Evolutionary conservation across 2,797 vertebrate species (phyloP).

Genomic region (Lutjanus campechanus): DNA sequence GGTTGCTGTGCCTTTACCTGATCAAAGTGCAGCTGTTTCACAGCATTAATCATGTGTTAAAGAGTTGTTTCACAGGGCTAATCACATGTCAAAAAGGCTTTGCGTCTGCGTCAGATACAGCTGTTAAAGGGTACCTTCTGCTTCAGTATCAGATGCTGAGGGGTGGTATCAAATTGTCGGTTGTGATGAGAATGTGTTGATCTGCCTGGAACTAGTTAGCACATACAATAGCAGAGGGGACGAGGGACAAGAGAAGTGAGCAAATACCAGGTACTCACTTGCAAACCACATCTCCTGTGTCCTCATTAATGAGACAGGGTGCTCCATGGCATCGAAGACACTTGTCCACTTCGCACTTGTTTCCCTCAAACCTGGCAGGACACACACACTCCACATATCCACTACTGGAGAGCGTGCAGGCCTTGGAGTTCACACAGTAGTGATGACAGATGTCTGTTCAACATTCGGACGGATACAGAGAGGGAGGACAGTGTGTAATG

Average conservation of each 20-base stretch:
- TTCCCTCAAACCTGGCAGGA: constrained; percentile 92
- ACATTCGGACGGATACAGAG: constrained; percentile 46
- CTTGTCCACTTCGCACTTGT: constrained; percentile 96
- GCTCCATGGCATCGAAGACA: constrained; percentile 94
- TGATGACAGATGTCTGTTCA: constrained; percentile 92
- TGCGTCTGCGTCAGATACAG: too few relatives aligned
- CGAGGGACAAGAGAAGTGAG: constrained; percentile 29
- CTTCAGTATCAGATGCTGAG: too few relatives aligned
- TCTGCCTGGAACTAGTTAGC: background rate
- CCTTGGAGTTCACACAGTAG: constrained; percentile 96
- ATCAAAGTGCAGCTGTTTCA: too few relatives aligned
- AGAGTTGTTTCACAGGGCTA: too few relatives aligned
- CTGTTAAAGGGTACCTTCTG: too few relatives aligned
- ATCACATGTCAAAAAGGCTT: too few relatives aligned
- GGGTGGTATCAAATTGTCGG: too few relatives aligned
- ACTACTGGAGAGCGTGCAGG: constrained; percentile 92
- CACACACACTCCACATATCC: constrained; percentile 95
- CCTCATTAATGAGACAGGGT: constrained; percentile 91
- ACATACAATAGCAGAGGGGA: constrained; percentile 11
- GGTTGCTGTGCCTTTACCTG: too few relatives aligned
- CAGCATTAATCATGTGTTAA: too few relatives aligned
- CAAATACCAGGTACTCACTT: constrained; percentile 89
- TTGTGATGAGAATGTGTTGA: too few relatives aligned
- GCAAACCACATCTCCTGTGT: constrained; percentile 92
- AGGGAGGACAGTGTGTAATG: constrained; percentile 53